Evolutionary conservation across 1,140 invertebrate genomes (phyloP), one percentile per base, ranked within the genome.

Genomic region (Zaprionus vittiger): DNA sequence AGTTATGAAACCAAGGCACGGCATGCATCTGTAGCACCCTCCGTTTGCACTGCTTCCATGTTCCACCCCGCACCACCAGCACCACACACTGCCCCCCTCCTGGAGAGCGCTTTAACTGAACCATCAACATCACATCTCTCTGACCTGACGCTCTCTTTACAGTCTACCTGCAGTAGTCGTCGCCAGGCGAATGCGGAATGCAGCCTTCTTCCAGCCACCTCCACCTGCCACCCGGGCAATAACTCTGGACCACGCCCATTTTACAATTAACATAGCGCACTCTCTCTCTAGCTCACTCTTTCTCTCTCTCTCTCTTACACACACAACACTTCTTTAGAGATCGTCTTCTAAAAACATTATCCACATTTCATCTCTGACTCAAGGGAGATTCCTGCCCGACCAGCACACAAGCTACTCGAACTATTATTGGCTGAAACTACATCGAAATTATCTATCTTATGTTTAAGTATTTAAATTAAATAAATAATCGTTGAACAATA

Each of bases 391-490:
- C 44, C 37, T 44, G 63, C 22, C 55, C 37, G 41, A 62, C 31
- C 37, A 52, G 26, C 14, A 37, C 64, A 31, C 70, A 22, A 52
- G 22, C 17, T 41, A 55, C 47, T 68, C 34, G 49, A 49, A 55
- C 62, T 59, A 22, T 24, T 60, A 63, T 69, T 77, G 78, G 78
- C 78, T 65, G 47, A 72, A 60, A 68, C 68, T 59, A 44, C 49
- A 34, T 55, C 47, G 34, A 78, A 78, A 80, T 70, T 73, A 47
- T 47, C 81, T 83, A 70, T 79, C 54, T 63, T 77, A 81, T 37
- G 37, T 55, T 69, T 89, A 90, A 90, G 84, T 89, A 89, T 90
- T 90, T 89, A 89, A 87, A 83, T 78, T 81, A 79, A 89, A 90
- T 87, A 89, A 75, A 75, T 65, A 87, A 81, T 71, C 80, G 80